Evolutionary conservation across 2,113 vertebrate genomes (phyloP).

Genomic region (Ranitomeya imitator): DNA sequence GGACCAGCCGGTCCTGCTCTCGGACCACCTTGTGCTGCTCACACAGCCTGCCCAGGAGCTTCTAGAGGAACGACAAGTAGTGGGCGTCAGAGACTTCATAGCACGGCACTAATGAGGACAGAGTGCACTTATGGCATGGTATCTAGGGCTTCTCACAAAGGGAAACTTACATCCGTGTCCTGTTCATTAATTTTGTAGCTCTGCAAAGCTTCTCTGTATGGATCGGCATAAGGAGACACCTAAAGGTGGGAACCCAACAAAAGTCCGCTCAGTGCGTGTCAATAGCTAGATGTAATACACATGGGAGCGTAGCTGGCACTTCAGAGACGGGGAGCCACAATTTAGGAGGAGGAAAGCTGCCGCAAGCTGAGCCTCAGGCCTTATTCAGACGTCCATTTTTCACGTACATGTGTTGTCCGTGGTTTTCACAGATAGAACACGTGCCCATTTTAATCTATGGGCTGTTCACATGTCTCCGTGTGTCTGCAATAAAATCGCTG

Average conservation of each 20-base stretch:
- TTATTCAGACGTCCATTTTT: too few species aligned
- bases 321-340: background rate
- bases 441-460: too few species aligned
- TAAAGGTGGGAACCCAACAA: conserved; percentile 63
- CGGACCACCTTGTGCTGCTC: conserved; percentile 89
- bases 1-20: conserved; percentile 88
- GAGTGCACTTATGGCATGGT: too few species aligned
- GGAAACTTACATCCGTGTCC: conserved; percentile 88
- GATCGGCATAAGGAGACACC: conserved; percentile 87
- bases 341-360: background rate
- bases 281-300: background rate
- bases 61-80: conserved; percentile 69
- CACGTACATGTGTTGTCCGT: too few species aligned
- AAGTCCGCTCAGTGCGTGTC: background rate
- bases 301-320: background rate
- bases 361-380: too few species aligned
- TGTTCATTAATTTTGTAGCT: conserved; percentile 91
- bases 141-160: background rate
- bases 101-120: too few species aligned
- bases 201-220: conserved; percentile 85
- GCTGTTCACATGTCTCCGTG: too few species aligned
- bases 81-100: too few species aligned
- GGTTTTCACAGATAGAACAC: too few species aligned
- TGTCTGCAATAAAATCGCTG: too few species aligned
- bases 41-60: conserved; percentile 89